Conservation (phyloP, 2,888 invertebrate genomes). For the Lagria hirta region DNA sequence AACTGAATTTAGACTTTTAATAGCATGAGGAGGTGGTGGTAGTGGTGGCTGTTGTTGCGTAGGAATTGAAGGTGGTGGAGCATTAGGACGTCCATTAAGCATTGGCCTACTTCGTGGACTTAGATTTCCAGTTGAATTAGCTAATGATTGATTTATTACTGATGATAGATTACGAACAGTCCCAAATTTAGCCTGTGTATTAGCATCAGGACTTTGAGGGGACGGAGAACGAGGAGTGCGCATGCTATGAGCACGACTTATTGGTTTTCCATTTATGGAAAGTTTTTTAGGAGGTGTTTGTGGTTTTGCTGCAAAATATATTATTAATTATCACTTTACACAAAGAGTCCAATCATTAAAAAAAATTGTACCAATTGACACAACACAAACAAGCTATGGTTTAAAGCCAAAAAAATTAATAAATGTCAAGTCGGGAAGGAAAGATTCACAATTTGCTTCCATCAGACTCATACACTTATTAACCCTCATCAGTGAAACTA, state of each 20-base stretch:
- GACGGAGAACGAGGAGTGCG: constrained; percentile 73
- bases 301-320: constrained; percentile 55
- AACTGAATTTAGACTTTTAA: constrained; percentile 48
- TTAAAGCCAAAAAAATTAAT: too few species aligned
- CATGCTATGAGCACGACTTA: constrained; percentile 82
- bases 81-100: constrained; percentile 47
- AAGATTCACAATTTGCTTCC: too few species aligned
- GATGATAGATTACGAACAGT: constrained; percentile 53
- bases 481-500: too few species aligned
- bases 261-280: constrained; percentile 57
- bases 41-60: constrained; percentile 51
- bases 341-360: too few species aligned
- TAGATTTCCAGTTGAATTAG: constrained; percentile 38
- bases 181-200: constrained; percentile 46
- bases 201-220: constrained; percentile 54
- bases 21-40: constrained; percentile 47
- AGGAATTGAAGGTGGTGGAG: constrained; percentile 51
- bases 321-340: background rate
- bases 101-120: constrained; percentile 44
- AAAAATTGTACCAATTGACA: too few species aligned
- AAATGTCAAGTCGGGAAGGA: too few species aligned
- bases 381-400: too few species aligned
- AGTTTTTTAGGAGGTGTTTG: constrained; percentile 69
- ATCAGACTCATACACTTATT: too few species aligned
- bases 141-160: constrained; percentile 59